Percentiles rank a stretch among this genome's conserved stretches.
Conservation (phyloP, 2,888 invertebrate species). For the Digitonthophagus gazella region DNA sequence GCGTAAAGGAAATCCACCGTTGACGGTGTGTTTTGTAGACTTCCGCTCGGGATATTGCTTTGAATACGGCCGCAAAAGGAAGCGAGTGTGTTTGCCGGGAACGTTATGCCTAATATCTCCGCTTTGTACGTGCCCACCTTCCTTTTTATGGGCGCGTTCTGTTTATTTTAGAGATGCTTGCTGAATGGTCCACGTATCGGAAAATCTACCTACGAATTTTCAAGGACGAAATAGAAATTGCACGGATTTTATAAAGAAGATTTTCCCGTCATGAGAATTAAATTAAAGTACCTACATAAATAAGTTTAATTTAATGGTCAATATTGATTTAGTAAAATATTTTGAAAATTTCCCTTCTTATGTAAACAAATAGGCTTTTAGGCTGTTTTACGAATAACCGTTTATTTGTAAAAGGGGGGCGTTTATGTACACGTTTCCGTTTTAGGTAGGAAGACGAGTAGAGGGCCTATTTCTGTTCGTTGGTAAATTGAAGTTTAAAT, state of each 20-base stretch:
- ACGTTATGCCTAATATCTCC: background rate
- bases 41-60: background rate
- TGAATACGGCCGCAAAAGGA: background rate
- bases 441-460: background rate
- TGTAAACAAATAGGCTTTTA: background rate
- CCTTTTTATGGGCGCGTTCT: background rate
- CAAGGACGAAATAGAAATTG: background rate
- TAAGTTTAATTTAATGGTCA: background rate
- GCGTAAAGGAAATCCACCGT: background rate
- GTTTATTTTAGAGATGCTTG: background rate
- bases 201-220: background rate
- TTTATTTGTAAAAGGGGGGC: background rate
- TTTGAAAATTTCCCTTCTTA: background rate
- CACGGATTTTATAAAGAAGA: too few relatives aligned
- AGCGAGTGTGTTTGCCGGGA: background rate
- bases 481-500: background rate
- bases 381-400: background rate
- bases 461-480: background rate
- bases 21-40: background rate
- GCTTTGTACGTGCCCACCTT: background rate
- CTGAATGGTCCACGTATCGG: background rate
- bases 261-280: too few relatives aligned
- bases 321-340: background rate
- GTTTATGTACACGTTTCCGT: background rate
- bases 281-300: too few relatives aligned